Evolutionary conservation across 2,888 invertebrate species (phyloP).

Genomic region (Cephus pulcher): DNA sequence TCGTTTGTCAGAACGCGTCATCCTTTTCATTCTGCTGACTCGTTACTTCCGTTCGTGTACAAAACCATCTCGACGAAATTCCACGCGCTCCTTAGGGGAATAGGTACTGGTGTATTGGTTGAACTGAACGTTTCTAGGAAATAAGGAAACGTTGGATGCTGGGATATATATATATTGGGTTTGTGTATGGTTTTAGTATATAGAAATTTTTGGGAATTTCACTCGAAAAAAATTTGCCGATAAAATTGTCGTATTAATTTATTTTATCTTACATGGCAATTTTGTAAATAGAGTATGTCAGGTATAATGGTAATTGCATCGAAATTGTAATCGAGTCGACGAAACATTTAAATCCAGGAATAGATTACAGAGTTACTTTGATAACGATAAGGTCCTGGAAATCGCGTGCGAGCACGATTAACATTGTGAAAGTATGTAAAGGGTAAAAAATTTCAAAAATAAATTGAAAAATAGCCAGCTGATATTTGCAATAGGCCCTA

Average conservation of each 20-base stretch:
- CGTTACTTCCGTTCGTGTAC: background rate
- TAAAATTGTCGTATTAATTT: background rate
- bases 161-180: no score
- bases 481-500: background rate
- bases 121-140: background rate
- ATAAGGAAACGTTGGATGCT: no score
- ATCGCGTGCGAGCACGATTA: background rate
- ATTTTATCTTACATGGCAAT: background rate
- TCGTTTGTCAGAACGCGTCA: background rate
- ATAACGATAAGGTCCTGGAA: background rate
- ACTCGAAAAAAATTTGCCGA: background rate
- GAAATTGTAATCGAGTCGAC: background rate
- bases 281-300: background rate
- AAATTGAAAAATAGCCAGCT: background rate
- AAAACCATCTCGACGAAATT: background rate
- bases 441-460: background rate
- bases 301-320: background rate
- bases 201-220: background rate
- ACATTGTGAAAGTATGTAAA: background rate
- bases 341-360: background rate
- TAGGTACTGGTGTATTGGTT: background rate
- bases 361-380: background rate
- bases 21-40: background rate
- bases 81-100: background rate
- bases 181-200: no score